Percentiles rank a stretch among this genome's conserved stretches.
These are phyloP conservation scores for Erythrocebus patas DNA, from an alignment of 2,113 vertebrate species.

Conservation along the genomic window DNA sequence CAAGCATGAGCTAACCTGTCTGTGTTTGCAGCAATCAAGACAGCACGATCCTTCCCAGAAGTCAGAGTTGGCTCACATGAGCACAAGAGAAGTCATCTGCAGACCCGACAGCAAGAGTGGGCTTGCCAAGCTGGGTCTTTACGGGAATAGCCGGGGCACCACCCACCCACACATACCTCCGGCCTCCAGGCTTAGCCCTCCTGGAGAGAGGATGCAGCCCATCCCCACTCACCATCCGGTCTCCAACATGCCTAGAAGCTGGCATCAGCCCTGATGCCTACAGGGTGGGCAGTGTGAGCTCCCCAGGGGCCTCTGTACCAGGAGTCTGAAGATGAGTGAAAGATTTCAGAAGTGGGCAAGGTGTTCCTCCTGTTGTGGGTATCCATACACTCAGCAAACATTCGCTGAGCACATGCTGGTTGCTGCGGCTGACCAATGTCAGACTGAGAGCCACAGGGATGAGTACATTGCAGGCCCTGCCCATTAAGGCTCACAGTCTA, in stretches of 20 bases:
- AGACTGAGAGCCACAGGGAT: not conserved
- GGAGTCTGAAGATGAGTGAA: not conserved
- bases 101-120: not conserved
- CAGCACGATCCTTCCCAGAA: not conserved
- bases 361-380: not conserved
- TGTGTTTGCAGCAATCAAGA: not conserved
- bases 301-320: not conserved
- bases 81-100: not conserved
- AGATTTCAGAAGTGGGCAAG: not conserved
- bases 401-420: not conserved
- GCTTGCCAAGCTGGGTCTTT: not conserved
- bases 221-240: not conserved
- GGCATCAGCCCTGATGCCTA: not conserved
- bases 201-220: not conserved
- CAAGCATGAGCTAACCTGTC: conserved; percentile 7
- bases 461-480: no score
- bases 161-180: not conserved
- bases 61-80: not conserved
- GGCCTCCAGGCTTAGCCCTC: not conserved
- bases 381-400: not conserved
- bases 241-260: no score
- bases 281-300: not conserved
- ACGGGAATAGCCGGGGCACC: not conserved
- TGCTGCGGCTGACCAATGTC: not conserved
- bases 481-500: not conserved